Evolutionary conservation across 2,113 vertebrate species (phyloP), one percentile per base, ranked within the genome.

Genomic region (Condylura cristata): DNA sequence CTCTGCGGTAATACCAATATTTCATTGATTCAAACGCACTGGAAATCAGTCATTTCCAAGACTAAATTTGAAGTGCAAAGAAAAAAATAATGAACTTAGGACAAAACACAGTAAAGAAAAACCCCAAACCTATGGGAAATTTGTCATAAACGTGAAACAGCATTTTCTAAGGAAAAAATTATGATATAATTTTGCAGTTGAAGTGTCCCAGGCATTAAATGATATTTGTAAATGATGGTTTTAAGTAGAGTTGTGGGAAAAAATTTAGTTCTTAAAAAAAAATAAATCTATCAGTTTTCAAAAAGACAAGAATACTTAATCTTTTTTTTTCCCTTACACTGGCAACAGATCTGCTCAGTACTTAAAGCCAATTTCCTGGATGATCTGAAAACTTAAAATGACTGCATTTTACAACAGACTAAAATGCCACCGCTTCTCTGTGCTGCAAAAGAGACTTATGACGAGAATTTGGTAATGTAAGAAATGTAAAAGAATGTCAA

Each of bases 51-150:
- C 5, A 63, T n/a, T 60, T 9, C 30, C 1, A 72, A 82, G 20
- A 74, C 70, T 89, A 82, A 82, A 78, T 74, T 81, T 88, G 56
- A 81, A 94, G 56, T 41, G 26, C 68, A 86, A 83, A 89, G 48
- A 22, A 86, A 74, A 63, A 60, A 34, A 28, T 20, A n/a, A 71
- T 37, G 24, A 94, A 51, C 5, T 75, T 65, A 26, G 28, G 30
- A 94, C 32, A 34, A 93, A 72, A 48, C 44, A 34, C 41, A 78
- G 28, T 74, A 89, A 75, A 72, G 51, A 72, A 74, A 78, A 46
- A 74, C 9, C 1, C 63, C 74, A 60, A 65, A 66, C 46, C 41
- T 66, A 34, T 10, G 22, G 44, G 26, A 26, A 65, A 82, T 8
- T 89, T 65, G 11, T 4, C 17, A 1, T 44, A 71, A 56, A 78